Percentiles rank a stretch among this genome's conserved stretches.
Conservation (phyloP, 2,113 vertebrate species). For the Myanophis thanlyinensis region DNA sequence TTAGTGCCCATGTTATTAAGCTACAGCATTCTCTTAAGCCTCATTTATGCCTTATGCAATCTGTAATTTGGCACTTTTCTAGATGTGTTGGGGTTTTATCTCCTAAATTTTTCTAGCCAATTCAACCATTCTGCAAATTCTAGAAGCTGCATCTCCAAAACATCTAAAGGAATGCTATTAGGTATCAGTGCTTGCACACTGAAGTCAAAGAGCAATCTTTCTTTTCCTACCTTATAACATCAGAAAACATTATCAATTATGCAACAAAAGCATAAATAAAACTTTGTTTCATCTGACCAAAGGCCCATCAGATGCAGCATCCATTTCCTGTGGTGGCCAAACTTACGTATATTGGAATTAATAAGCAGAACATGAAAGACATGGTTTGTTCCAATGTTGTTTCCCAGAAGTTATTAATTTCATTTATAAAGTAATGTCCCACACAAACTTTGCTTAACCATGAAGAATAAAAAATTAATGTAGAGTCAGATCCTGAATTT, state of each 20-base stretch:
- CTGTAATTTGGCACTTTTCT: neutral
- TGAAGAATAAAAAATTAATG: neutral
- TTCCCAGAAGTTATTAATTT: neutral
- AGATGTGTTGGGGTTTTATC: neutral
- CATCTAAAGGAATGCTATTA: neutral
- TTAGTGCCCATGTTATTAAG: neutral
- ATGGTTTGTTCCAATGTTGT: neutral
- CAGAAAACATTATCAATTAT: neutral
- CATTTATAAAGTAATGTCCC: constrained; percentile 1
- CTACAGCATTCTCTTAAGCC: neutral
- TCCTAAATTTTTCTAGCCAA: neutral
- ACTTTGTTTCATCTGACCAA: neutral
- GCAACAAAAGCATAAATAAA: neutral
- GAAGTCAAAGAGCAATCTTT: neutral
- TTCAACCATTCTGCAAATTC: neutral
- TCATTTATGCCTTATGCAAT: neutral
- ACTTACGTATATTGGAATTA: neutral
- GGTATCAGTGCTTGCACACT: neutral
- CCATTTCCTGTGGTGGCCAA: neutral
- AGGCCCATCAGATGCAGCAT: neutral
- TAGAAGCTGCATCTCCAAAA: neutral
- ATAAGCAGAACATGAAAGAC: neutral
- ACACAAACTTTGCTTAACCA: neutral
- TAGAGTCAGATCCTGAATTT: constrained; percentile 24
- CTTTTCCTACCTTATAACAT: neutral